Conservation (phyloP, 2,113 vertebrate species). For the Megaptera novaeangliae region DNA sequence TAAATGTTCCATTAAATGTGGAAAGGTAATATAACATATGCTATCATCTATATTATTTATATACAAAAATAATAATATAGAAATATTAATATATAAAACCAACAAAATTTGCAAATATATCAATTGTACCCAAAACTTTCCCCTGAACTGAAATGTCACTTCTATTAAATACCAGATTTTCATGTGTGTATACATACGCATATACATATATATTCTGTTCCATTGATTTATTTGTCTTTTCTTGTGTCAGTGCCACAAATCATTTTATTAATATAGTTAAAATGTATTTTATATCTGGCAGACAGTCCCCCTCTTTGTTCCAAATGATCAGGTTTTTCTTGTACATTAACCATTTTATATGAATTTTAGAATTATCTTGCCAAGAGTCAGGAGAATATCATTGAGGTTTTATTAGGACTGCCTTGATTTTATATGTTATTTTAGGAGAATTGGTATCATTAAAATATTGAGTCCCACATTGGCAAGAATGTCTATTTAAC, state of each 20-base stretch:
- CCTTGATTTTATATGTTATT: not conserved
- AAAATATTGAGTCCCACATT: not conserved
- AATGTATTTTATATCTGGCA: not conserved
- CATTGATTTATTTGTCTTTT: not conserved
- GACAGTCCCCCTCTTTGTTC: not conserved
- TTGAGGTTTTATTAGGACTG: not conserved
- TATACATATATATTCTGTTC: not conserved
- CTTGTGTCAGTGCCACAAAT: not conserved
- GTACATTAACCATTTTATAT: not conserved
- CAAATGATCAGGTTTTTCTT: not conserved
- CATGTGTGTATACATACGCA: not conserved
- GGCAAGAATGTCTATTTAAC: not conserved
- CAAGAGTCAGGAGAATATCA: not conserved
- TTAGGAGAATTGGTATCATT: not conserved
- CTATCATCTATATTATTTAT: not conserved
- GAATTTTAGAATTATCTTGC: conserved; percentile 12
- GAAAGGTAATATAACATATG: not conserved
- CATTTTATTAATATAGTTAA: not conserved
- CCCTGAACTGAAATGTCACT: not conserved
- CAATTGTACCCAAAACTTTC: not conserved
- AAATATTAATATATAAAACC: not conserved
- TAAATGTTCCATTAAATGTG: not conserved
- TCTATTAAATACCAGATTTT: not conserved
- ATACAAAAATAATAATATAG: not conserved
- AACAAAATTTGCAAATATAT: not conserved